Conservation (phyloP, 2,113 vertebrate species). For the Notothenia coriiceps region DNA sequence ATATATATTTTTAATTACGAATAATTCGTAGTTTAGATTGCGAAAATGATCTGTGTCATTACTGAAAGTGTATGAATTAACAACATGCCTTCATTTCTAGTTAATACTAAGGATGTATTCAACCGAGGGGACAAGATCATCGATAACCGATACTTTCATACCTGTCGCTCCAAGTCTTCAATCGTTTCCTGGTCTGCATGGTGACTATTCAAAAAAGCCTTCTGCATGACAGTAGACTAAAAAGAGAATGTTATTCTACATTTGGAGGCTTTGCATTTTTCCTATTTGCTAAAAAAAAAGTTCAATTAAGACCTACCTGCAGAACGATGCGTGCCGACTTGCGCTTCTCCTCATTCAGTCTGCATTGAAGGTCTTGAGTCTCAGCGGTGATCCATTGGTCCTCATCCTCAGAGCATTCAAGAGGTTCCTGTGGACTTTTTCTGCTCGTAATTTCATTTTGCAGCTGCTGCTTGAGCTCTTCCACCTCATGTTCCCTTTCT, state of each 20-base stretch:
- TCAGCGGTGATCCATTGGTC: slow-evolving; percentile 80
- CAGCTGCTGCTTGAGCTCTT: slow-evolving; percentile 78
- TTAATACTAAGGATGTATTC: neutral
- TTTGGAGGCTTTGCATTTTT: neutral
- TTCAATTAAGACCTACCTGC: slow-evolving; percentile 43
- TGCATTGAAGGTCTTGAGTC: slow-evolving; percentile 73
- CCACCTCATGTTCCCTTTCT: slow-evolving; percentile 79
- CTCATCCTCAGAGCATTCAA: slow-evolving; percentile 72
- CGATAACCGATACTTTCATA: slow-evolving; percentile 56
- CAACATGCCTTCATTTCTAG: neutral
- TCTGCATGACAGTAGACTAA: slow-evolving; percentile 84
- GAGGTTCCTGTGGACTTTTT: slow-evolving; percentile 73
- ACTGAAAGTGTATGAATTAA: neutral
- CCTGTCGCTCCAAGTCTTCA: slow-evolving; percentile 87
- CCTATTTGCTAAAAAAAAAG: neutral
- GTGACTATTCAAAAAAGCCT: slow-evolving; percentile 80
- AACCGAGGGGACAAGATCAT: neutral
- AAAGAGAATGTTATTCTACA: slow-evolving; percentile 36
- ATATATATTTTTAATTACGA: neutral
- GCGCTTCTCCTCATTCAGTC: slow-evolving; percentile 82
- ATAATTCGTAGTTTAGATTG: neutral
- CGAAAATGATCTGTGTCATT: neutral
- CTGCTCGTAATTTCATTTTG: slow-evolving; percentile 54
- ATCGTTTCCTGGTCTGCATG: slow-evolving; percentile 81
- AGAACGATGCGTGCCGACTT: slow-evolving; percentile 77